Evolutionary conservation across 1,140 invertebrate species (phyloP).

Genomic region (Schlechtendalia chinensis): DNA sequence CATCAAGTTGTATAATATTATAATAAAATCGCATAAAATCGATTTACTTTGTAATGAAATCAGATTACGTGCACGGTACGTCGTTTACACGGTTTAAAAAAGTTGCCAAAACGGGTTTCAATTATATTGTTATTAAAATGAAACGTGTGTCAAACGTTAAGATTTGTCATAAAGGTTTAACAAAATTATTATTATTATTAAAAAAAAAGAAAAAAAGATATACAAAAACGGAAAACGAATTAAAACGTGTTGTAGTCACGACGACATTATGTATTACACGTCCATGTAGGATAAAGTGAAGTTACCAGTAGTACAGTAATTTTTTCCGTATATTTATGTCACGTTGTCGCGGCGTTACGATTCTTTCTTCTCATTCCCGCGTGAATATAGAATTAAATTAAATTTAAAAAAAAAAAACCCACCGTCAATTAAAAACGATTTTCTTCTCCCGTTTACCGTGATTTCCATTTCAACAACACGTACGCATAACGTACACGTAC

Average conservation of each 20-base stretch:
- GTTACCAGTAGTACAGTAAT: background rate
- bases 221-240: background rate
- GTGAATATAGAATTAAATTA: too few species aligned
- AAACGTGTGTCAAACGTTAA: background rate
- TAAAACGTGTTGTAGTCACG: background rate
- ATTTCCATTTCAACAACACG: conserved; percentile 20
- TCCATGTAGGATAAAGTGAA: background rate
- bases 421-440: conserved; percentile 26
- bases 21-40: conserved; percentile 3
- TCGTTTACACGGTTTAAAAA: conserved; percentile 3
- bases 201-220: too few species aligned
- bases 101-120: background rate
- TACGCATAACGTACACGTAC: background rate
- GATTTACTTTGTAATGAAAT: background rate
- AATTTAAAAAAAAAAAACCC: background rate
- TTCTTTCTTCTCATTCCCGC: background rate
- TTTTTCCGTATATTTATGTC: conserved; percentile 5
- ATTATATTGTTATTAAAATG: conserved; percentile 5
- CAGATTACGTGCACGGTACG: background rate
- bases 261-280: background rate
- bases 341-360: background rate
- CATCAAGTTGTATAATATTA: background rate
- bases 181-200: too few species aligned
- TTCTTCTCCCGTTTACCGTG: background rate
- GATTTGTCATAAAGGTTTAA: background rate